These are phyloP conservation scores for Tolypeutes matacus DNA, from an alignment of 2,797 vertebrate species.

Conservation along the genomic window DNA sequence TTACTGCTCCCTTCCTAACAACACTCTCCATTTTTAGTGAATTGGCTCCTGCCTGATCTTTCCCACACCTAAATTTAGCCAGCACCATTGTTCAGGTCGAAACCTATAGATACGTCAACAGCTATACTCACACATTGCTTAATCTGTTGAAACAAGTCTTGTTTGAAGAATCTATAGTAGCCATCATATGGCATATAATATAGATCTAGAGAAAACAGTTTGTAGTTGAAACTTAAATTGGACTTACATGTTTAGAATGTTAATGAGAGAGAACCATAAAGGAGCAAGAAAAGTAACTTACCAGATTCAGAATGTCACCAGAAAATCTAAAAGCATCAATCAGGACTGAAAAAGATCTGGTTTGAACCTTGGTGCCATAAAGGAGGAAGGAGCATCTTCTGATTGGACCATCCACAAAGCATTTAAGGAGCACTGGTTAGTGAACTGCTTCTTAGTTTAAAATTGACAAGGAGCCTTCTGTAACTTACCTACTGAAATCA, in stretches of 20 bases:
- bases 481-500: not conserved
- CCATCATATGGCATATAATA: conserved; percentile 48
- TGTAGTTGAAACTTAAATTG: not conserved
- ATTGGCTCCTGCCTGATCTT: not conserved
- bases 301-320: not conserved
- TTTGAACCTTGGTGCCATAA: not conserved
- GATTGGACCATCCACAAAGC: not conserved
- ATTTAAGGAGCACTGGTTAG: not conserved
- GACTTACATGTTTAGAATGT: not conserved
- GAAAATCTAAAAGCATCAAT: conserved; percentile 22
- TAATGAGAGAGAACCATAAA: not conserved
- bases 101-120: not conserved
- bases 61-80: not conserved
- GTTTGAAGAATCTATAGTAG: conserved; percentile 16
- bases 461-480: not conserved
- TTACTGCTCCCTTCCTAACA: not conserved
- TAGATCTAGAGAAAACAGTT: not conserved
- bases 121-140: not conserved
- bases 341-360: not conserved
- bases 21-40: not conserved
- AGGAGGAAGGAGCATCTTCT: not conserved
- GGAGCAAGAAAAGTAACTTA: not conserved
- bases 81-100: not conserved
- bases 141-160: conserved; percentile 26
- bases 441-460: not conserved